phyloP scores from a whole-genome alignment of 2,888 invertebrate species.

The Caradrina kadenii region DNA sequence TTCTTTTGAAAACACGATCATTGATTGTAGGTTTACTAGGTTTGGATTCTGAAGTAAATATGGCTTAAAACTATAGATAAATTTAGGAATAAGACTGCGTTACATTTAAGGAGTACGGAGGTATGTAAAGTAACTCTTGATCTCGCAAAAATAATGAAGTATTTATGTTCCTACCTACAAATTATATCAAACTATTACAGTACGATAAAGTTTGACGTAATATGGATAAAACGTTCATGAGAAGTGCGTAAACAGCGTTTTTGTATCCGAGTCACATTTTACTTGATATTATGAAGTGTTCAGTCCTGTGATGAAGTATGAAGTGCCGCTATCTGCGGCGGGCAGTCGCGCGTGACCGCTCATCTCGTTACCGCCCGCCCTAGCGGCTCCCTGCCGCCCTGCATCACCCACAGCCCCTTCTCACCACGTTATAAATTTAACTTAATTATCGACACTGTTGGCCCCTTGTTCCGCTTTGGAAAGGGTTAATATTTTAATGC shows the following conservation, averaged over 20 bases:
- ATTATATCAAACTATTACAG: neutral
- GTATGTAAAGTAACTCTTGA: no score
- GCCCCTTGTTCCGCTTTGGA: constrained; percentile 68
- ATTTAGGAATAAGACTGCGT: no score
- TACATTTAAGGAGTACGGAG: no score
- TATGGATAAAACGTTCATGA: neutral
- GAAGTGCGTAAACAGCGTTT: constrained; percentile 34
- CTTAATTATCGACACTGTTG: constrained; percentile 76
- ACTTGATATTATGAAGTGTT: constrained; percentile 69
- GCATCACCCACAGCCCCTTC: constrained; percentile 54
- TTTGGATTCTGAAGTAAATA: neutral
- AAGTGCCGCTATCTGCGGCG: constrained; percentile 74
- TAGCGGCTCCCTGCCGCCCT: constrained; percentile 42
- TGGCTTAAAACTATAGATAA: no score
- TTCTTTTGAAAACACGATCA: neutral
- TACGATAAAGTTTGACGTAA: neutral
- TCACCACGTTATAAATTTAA: constrained; percentile 76
- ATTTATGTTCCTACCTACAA: no score
- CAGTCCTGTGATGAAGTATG: constrained; percentile 63
- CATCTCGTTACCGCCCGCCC: constrained; percentile 80
- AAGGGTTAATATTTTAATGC: constrained; percentile 66
- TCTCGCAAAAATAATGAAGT: no score
- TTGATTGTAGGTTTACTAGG: neutral
- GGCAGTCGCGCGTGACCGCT: constrained; percentile 84
- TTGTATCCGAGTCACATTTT: constrained; percentile 52